Base-by-base conservation (phyloP, 1,140 invertebrate genomes). In the Drosophila novamexicana region DNA sequence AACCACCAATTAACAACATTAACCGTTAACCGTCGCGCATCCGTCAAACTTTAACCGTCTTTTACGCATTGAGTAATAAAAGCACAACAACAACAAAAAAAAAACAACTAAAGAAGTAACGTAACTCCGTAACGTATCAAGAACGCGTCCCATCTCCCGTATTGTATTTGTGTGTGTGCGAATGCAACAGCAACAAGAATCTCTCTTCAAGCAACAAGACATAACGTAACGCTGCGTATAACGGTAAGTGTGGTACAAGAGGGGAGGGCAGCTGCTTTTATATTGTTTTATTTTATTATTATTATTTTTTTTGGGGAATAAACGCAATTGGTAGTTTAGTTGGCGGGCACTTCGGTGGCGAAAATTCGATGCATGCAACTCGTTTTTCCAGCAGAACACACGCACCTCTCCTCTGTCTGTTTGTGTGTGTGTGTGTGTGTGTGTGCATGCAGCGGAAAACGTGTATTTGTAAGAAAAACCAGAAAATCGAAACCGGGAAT, bases 401-500 rank as follows among this genome's bases (percentile, higher is more conserved):
- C 49, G 66, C 62, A 56, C 32, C 50, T 34, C 45, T 47, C 22
- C 18, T 22, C 2, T 7, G 4, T 32, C 16, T 32, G 12, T 49
- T 10, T 59, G 42, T 59, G 9, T 58, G 34, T 73, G 45, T 65
- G 9, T 58, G 34, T 73, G 45, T 65, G 54, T 57, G 45, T 68
- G 53, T 76, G 74, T 70, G 71, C 75, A 74, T 67, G 18, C 73
- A 83, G 79, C 79, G 83, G 83, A 88, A 89, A 88, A 88, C 83
- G 77, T 88, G 84, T 88, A 88, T 88, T 88, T 81, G 78, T 88
- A 68, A 75, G 78, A 77, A 91, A 91, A 91, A 91, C 89, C 89
- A 89, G 89, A 91, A 91, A 91, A 91, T 89, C 84, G 83, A 89
- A 91, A 85, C 81, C 77, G 71, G 75, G 84, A 91, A 91, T 91